Base-by-base conservation (phyloP, 2,888 invertebrate genomes). In the Blastobasis adustella region DNA sequence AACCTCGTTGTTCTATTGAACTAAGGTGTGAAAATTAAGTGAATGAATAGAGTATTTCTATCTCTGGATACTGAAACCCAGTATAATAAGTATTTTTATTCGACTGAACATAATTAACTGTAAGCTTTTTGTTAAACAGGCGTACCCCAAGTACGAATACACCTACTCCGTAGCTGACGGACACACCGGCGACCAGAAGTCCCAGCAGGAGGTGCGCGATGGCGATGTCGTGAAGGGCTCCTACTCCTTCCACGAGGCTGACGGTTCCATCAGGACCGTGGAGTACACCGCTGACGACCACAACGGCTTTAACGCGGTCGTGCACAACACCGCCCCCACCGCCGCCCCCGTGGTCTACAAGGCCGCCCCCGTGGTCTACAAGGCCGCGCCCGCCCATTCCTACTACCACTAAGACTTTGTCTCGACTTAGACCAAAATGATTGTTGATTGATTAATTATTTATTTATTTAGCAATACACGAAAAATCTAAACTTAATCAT, bases 101-200 rank as follows among this genome's bases (percentile, higher is more conserved):
- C 23, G 1, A 23, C 23, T 23, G 23, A 23, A 23, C 3, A 23
- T 23, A 23, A 23, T 23, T 23, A 23, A 23, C 23, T 23, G 23
- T 23, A 3, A 23, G 23, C 23, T 23, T 23, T 1, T 2, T 23
- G 23, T 23, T 23, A 3, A 23, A 4, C 62, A 85, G 82, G 73
- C 86, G 2, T 69, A 85, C 71, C 88, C 87, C 57, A 80, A 79
- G 65, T 88, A 87, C 72, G 83, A 89, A 63, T 90, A 80, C 81
- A 79, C 76, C 52, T 90, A 91, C 79, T 89, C 89, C 37, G 90
- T 91, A 1, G 80, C 88, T 58, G 90, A 90, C 67, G 76, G 83
- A 23, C 89, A 90, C 73, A 90, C 90, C 68, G 90, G 90, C 46
- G 90, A 91, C 78, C 81, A 87, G 74, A 90, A 90, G 76, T 79